phyloP scores from a whole-genome alignment of 2,888 invertebrate species.

The Volucella inanis region DNA sequence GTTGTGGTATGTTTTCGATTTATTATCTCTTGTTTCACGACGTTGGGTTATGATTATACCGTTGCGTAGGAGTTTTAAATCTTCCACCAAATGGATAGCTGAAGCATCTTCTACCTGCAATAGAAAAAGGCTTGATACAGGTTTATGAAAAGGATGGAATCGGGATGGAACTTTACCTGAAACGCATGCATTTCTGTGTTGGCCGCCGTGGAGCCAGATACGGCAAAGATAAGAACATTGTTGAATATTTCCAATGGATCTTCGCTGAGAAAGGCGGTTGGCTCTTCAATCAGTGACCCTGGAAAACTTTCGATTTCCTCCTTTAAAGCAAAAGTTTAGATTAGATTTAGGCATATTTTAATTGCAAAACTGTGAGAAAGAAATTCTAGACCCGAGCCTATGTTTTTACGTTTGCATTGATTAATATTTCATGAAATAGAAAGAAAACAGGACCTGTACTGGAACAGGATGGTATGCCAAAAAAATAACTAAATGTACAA shows the following conservation, averaged over 20 bases:
- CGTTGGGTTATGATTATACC: constrained; percentile 85
- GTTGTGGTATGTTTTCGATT: constrained; percentile 77
- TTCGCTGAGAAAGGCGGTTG: constrained; percentile 97
- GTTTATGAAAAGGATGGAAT: background rate
- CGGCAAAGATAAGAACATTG: constrained; percentile 98
- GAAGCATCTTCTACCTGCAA: constrained; percentile 90
- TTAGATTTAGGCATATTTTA: background rate
- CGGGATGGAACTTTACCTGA: constrained; percentile 85
- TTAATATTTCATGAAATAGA: no score
- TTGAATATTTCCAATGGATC: constrained; percentile 98
- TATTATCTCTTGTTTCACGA: constrained; percentile 78
- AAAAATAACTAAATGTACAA: no score
- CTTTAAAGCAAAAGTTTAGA: constrained; percentile 83
- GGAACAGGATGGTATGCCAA: no score
- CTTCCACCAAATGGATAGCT: constrained; percentile 92
- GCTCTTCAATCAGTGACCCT: constrained; percentile 94
- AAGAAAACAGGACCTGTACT: no score
- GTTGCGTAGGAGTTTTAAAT: constrained; percentile 87
- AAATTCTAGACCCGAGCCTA: background rate
- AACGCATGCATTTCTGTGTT: constrained; percentile 98
- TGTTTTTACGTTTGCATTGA: no score
- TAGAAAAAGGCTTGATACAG: background rate
- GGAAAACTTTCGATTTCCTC: constrained; percentile 98
- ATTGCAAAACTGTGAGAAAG: background rate
- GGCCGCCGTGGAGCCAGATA: constrained; percentile 87